These are phyloP conservation scores for Alouatta palliata DNA, from an alignment of 2,113 vertebrate genomes.

Conservation along the genomic window DNA sequence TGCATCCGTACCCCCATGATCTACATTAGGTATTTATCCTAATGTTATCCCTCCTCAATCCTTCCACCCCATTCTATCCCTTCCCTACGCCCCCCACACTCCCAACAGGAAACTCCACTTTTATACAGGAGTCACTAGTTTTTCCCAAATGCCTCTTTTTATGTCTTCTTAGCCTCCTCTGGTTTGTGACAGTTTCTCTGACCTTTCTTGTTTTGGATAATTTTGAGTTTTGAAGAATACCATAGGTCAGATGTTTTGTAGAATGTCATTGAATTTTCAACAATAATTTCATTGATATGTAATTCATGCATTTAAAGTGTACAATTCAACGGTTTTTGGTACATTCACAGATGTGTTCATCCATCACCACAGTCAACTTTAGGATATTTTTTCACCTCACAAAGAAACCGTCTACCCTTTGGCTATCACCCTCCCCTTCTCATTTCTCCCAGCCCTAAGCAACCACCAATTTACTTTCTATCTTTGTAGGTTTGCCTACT, in stretches of 20 bases:
- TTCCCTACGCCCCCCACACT: too few relatives aligned
- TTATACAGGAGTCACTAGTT: not conserved
- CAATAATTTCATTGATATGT: not conserved
- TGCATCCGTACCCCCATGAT: too few relatives aligned
- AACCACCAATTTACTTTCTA: not conserved
- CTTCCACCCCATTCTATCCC: too few relatives aligned
- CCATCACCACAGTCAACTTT: not conserved
- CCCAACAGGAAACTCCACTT: not conserved
- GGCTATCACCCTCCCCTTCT: not conserved
- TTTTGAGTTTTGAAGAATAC: not conserved
- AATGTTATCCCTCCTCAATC: too few relatives aligned
- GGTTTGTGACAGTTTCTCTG: not conserved
- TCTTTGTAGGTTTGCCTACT: not conserved
- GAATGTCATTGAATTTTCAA: not conserved
- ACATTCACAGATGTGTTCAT: not conserved
- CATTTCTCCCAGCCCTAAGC: not conserved
- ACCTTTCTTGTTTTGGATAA: not conserved
- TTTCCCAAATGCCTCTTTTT: not conserved
- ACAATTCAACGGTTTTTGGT: not conserved
- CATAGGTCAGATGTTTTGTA: not conserved
- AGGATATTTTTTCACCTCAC: not conserved
- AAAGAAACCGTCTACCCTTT: not conserved
- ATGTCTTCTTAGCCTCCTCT: not conserved
- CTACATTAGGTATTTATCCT: too few relatives aligned
- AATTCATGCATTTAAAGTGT: not conserved